Base-by-base conservation (phyloP, 2,797 vertebrate species). In the Pyrocephalus nanus region DNA sequence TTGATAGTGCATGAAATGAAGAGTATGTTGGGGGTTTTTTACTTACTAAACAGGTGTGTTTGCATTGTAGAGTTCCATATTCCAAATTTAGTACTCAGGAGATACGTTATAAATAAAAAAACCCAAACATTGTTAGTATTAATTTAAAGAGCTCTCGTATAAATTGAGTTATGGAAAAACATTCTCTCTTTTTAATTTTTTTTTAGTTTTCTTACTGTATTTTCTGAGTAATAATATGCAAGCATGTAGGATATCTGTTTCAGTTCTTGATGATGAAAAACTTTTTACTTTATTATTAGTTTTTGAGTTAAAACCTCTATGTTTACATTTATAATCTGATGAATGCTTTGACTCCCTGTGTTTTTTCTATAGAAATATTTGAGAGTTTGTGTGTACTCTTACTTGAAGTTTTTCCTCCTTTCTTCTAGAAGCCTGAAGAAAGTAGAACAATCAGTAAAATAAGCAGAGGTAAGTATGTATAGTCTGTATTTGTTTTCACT, bases 401-500 rank as follows among this genome's bases (percentile, higher is more conserved):
- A 95, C 30, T 50, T 65, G 50, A 25, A 4, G 17, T 69, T 88
- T 96, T 53, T 9, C 6, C 20, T 66, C 25, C 71, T 81, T 76
- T 92, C 81, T 94, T 91, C 29, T 90, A 98, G 98, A 95, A 92
- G 45, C 94, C 93, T 88, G 93, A 93, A 88, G 96, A 96, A 91
- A 95, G 81, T 62, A 73, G 34, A 90, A 69, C 50, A n/a, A 84
- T 77, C 50, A 92, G 53, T 89, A 95, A 96, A 92, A 86, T 69
- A 92, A 95, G 72, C 61, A 78, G 93, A 96, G 97, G 98, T 98
- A 96, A 97, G 97, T 94, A 76, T 61, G 16, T 43, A 8, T 57
- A 45, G 4, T 75, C 34, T 69, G 34, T 57, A n/a, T 87, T 80
- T 70, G 13, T 61, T 75, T 95, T 62, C 23, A n/a, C 9, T 79